Evolutionary conservation across 2,888 invertebrate species (phyloP).

Genomic region (Metopia argyrocephala): DNA sequence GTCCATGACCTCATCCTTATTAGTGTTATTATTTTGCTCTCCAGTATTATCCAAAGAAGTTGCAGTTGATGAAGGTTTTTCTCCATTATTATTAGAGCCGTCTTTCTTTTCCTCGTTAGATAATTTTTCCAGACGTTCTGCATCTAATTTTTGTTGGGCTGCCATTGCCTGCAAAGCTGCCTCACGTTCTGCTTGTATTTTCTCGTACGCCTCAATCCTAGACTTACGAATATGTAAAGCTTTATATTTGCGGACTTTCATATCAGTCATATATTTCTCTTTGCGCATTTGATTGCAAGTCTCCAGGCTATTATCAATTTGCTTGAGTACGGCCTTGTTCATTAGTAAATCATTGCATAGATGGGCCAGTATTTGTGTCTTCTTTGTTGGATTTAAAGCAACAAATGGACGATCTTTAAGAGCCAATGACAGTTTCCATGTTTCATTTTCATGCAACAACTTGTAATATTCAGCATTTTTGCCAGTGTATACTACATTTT

Average conservation of each 20-base stretch:
- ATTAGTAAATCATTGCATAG: conserved; percentile 96
- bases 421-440: conserved; percentile 88
- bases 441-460: conserved; percentile 86
- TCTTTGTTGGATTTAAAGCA: conserved; percentile 89
- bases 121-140: conserved; percentile 74
- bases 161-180: conserved; percentile 75
- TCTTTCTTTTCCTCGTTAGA: conserved; percentile 60
- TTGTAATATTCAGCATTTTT: conserved; percentile 91
- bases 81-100: conserved; percentile 29
- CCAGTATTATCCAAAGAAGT: conserved; percentile 5
- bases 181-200: conserved; percentile 76
- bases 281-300: conserved; percentile 91
- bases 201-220: conserved; percentile 86
- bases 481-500: conserved; percentile 83
- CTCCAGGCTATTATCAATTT: conserved; percentile 93
- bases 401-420: conserved; percentile 91
- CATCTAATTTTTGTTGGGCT: conserved; percentile 78
- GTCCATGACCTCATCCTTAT: conserved; percentile 71
- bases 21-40: conserved; percentile 77
- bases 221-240: conserved; percentile 86
- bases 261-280: conserved; percentile 95
- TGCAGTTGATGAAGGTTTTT: conserved; percentile 25
- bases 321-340: conserved; percentile 92
- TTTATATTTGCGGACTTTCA: conserved; percentile 92
- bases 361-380: conserved; percentile 92